Conservation (phyloP, 2,113 vertebrate genomes). For the Centropristis striata region DNA sequence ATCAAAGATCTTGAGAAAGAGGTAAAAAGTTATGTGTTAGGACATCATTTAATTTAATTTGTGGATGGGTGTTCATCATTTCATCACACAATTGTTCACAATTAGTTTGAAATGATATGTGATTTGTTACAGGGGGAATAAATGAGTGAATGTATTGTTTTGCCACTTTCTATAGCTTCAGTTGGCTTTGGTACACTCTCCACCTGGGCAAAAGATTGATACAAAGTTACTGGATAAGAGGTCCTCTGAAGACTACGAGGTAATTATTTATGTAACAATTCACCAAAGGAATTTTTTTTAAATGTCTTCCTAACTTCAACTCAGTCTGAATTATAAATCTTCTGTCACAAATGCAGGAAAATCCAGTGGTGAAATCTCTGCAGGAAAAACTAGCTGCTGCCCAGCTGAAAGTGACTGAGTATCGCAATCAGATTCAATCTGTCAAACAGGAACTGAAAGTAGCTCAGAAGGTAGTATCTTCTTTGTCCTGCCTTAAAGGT, state of each 20-base stretch:
- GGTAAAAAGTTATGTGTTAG: slow-evolving; percentile 78
- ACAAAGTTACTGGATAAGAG: slow-evolving; percentile 67
- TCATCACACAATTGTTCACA: background rate
- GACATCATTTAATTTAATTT: background rate
- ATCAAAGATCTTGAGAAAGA: slow-evolving; percentile 92
- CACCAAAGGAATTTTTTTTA: background rate
- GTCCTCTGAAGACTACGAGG: slow-evolving; percentile 67
- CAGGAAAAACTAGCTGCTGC: slow-evolving; percentile 90
- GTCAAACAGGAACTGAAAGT: slow-evolving; percentile 91
- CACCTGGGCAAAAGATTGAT: slow-evolving; percentile 61
- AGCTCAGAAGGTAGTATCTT: slow-evolving; percentile 90
- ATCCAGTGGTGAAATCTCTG: slow-evolving; percentile 86
- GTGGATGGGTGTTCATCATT: background rate
- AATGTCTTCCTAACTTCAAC: background rate
- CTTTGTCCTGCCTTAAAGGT: background rate
- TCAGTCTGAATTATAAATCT: background rate
- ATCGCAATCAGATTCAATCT: slow-evolving; percentile 93
- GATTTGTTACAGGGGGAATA: background rate
- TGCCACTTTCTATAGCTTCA: slow-evolving; percentile 82
- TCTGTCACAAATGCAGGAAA: slow-evolving; percentile 78
- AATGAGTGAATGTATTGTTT: background rate
- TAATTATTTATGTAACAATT: slow-evolving; percentile 35
- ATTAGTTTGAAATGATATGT: background rate
- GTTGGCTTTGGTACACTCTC: slow-evolving; percentile 57
- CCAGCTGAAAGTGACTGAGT: slow-evolving; percentile 89